Evolutionary conservation across 2,888 invertebrate species (phyloP).

Genomic region (Drosophila conformis): DNA sequence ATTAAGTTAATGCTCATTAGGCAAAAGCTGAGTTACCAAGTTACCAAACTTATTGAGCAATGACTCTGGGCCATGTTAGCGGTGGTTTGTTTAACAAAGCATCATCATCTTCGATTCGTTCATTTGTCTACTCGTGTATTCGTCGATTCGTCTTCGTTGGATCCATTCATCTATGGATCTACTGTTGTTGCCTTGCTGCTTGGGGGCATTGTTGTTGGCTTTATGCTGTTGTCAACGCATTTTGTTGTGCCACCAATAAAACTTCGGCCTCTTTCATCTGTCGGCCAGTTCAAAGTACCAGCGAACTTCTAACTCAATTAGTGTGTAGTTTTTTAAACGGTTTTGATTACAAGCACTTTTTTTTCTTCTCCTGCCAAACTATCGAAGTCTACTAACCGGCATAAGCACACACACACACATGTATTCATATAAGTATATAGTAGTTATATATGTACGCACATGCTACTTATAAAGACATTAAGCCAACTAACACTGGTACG

Average conservation of each 20-base stretch:
- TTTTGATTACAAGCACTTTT: slow-evolving; percentile 81
- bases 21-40: slow-evolving; percentile 66
- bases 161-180: slow-evolving; percentile 31
- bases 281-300: slow-evolving; percentile 72
- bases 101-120: slow-evolving; percentile 38
- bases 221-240: slow-evolving; percentile 80
- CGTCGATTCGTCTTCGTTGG: slow-evolving; percentile 24
- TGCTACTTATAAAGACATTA: slow-evolving; percentile 80
- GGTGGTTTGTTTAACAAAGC: slow-evolving; percentile 61
- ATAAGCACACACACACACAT: slow-evolving; percentile 4
- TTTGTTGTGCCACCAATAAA: slow-evolving; percentile 80
- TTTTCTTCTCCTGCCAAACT: slow-evolving; percentile 17
- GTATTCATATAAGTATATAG: slow-evolving; percentile 7
- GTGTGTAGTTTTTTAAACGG: slow-evolving; percentile 79
- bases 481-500: slow-evolving; percentile 53
- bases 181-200: slow-evolving; percentile 33
- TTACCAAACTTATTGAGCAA: slow-evolving; percentile 67
- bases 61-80: slow-evolving; percentile 80
- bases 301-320: slow-evolving; percentile 79
- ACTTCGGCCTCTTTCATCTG: slow-evolving; percentile 70
- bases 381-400: slow-evolving; percentile 1
- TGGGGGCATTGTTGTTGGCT: slow-evolving; percentile 75
- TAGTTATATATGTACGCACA: slow-evolving; percentile 22
- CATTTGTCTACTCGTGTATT: slow-evolving; percentile 10
- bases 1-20: slow-evolving; percentile 71